Percentiles rank a stretch among this genome's conserved stretches.
These are phyloP conservation scores for Brachionus rubens DNA, from an alignment of 1,140 invertebrate species.

Conservation along the genomic window DNA sequence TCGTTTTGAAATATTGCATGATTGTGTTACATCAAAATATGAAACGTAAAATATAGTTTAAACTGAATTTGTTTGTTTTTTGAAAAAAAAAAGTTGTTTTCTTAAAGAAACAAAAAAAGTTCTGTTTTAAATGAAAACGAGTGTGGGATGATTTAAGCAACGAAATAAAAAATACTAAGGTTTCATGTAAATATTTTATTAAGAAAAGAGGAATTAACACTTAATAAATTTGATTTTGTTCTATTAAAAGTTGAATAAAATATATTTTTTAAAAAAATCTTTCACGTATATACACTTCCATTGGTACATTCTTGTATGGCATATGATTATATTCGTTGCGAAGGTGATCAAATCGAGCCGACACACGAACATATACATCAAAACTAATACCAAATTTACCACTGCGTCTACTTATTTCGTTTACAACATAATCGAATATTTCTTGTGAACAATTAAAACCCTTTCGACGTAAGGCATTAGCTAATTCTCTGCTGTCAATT, in stretches of 20 bases:
- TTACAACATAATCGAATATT: conserved; percentile 11
- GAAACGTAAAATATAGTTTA: too few relatives aligned
- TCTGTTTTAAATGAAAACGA: too few relatives aligned
- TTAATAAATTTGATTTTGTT: too few relatives aligned
- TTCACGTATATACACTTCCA: conserved; percentile 14
- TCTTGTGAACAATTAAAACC: conserved; percentile 16
- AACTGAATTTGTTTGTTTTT: too few relatives aligned
- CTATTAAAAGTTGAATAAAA: too few relatives aligned
- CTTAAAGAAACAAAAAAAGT: too few relatives aligned
- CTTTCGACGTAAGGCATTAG: background rate
- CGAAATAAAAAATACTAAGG: too few relatives aligned
- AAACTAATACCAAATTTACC: conserved; percentile 33
- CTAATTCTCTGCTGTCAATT: conserved; percentile 20
- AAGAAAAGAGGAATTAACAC: background rate
- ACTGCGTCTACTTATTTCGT: conserved; percentile 42
- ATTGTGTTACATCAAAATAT: too few relatives aligned
- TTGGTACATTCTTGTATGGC: conserved; percentile 10
- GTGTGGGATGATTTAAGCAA: too few relatives aligned
- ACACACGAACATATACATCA: conserved; percentile 13
- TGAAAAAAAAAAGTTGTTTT: too few relatives aligned
- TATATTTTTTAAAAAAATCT: conserved; percentile 46
- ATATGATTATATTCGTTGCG: conserved; percentile 33
- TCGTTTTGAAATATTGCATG: too few relatives aligned
- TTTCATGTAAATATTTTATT: background rate
- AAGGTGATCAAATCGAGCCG: conserved; percentile 7